These are phyloP conservation scores for Varanus komodoensis DNA, from an alignment of 2,113 vertebrate species.

Conservation along the genomic window DNA sequence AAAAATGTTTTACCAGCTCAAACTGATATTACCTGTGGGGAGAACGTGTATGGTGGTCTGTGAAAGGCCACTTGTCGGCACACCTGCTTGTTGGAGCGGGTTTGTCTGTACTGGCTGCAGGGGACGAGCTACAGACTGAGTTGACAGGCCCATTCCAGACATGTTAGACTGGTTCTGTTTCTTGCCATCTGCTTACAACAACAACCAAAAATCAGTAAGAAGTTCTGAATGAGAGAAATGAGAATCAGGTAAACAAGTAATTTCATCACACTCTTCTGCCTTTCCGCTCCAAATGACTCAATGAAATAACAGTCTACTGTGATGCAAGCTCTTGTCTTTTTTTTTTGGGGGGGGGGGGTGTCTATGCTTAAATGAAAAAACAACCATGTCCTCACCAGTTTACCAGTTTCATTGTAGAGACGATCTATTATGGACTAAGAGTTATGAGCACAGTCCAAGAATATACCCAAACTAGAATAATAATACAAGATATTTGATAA, in stretches of 20 bases:
- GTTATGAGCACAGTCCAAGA: background rate
- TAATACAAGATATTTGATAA: background rate
- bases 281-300: rapidly evolving
- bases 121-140: constrained; percentile 71
- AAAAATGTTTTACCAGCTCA: background rate
- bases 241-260: constrained; percentile 1
- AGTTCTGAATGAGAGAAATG: background rate
- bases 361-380: background rate
- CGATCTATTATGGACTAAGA: background rate
- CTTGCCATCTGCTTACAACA: constrained; percentile 71
- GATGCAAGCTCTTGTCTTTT: constrained; percentile 3
- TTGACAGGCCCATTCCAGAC: constrained; percentile 56
- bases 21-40: constrained; percentile 76
- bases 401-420: background rate
- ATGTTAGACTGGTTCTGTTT: constrained; percentile 68
- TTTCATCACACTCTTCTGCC: background rate
- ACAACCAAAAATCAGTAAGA: background rate
- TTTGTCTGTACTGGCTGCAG: constrained; percentile 74
- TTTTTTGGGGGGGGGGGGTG: background rate
- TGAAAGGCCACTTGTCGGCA: constrained; percentile 78
- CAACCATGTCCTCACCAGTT: no score
- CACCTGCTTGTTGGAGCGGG: constrained; percentile 71
- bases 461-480: background rate
- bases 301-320: background rate
- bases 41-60: constrained; percentile 82